Percentiles rank a stretch among this genome's conserved stretches.
Conservation (phyloP, 2,797 vertebrate genomes). For the Phoeniculus purpureus region DNA sequence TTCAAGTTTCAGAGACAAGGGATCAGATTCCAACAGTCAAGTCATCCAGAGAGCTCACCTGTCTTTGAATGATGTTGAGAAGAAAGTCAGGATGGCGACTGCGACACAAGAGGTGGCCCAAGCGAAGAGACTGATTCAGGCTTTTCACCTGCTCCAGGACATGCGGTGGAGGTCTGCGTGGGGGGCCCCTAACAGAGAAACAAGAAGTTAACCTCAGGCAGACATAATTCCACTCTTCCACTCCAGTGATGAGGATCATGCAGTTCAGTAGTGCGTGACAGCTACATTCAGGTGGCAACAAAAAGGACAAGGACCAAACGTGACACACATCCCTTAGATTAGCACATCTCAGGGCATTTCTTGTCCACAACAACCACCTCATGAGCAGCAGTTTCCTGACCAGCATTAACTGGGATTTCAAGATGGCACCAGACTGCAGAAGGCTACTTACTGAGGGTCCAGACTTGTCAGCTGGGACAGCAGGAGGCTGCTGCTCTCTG, state of each 20-base stretch:
- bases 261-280: neutral
- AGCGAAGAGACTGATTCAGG: conserved; percentile 93
- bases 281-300: neutral
- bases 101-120: conserved; percentile 95
- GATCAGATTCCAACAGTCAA: neutral
- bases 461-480: conserved; percentile 96
- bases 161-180: conserved; percentile 91
- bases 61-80: conserved; percentile 98
- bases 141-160: conserved; percentile 94
- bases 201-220: neutral
- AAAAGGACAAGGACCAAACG: neutral
- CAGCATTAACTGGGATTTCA: neutral
- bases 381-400: neutral
- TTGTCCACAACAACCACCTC: neutral
- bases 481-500: conserved; percentile 95
- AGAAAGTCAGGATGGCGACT: conserved; percentile 96
- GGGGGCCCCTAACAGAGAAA: conserved; percentile 86
- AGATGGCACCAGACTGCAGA: neutral
- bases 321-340: neutral
- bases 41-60: conserved; percentile 76
- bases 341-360: neutral
- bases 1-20: neutral
- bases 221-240: neutral
- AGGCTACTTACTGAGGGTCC: conserved; percentile 89
- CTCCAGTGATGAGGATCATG: neutral